phyloP scores from a whole-genome alignment of 2,113 vertebrate genomes.

The Bubo blakistoni region DNA sequence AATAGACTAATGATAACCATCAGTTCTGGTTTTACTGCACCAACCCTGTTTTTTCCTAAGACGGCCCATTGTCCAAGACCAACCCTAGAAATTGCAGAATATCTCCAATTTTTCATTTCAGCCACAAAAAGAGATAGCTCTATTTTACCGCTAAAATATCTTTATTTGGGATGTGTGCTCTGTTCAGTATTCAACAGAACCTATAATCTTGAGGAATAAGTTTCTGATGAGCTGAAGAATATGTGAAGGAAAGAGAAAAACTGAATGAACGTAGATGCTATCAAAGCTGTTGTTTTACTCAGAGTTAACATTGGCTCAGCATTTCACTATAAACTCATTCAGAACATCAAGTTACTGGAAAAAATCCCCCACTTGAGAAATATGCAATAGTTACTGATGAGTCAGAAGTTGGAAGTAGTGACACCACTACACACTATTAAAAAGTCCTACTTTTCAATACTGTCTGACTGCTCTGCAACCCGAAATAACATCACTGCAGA shows the following conservation, averaged over 20 bases:
- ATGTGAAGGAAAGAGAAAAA: slow-evolving; percentile 3
- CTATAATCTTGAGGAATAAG: background rate
- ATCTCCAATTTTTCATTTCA: background rate
- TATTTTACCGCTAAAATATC: background rate
- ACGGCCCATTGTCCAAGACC: background rate
- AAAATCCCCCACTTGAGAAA: slow-evolving; percentile 47
- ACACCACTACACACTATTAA: slow-evolving; percentile 36
- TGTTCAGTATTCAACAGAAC: background rate
- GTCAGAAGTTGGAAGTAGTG: slow-evolving; percentile 54
- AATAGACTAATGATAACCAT: background rate
- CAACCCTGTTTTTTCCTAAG: background rate
- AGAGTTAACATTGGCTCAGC: slow-evolving; percentile 29
- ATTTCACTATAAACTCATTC: slow-evolving; percentile 52
- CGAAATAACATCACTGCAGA: background rate
- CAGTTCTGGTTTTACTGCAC: background rate
- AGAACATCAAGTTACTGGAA: slow-evolving; percentile 55
- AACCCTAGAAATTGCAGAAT: background rate
- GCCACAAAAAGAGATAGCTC: background rate
- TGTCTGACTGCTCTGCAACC: slow-evolving; percentile 24
- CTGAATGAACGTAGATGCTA: slow-evolving; percentile 33
- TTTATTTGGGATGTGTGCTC: background rate
- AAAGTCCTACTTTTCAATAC: slow-evolving; percentile 27
- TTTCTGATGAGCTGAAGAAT: background rate
- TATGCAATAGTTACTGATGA: slow-evolving; percentile 50
- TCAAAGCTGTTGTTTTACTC: slow-evolving; percentile 27